Evolutionary conservation across 2,797 vertebrate genomes (phyloP).

Genomic region (Steatocranus sp.): DNA sequence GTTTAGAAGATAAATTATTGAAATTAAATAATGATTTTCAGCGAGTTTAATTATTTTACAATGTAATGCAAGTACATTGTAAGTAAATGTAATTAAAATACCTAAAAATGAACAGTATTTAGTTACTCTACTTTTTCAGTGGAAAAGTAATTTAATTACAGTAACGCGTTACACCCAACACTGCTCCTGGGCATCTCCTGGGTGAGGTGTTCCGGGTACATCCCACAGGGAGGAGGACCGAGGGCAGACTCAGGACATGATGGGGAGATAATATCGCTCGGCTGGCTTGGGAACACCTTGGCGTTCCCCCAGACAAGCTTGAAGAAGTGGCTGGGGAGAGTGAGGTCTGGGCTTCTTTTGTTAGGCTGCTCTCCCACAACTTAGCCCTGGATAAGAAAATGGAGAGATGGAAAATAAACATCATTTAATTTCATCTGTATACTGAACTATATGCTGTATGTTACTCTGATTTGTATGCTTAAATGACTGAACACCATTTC

Average conservation of each 20-base stretch:
- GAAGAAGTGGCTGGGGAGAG: not conserved
- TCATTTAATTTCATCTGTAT: not conserved
- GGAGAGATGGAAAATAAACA: not conserved
- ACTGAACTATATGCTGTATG: not conserved
- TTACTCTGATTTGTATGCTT: not conserved
- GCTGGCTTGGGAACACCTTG: not conserved
- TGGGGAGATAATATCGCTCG: not conserved
- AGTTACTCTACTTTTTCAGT: no score
- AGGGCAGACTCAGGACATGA: not conserved
- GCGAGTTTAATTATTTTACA: no score
- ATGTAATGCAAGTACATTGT: no score
- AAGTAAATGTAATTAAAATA: no score
- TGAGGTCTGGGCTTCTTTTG: not conserved
- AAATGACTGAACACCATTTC: not conserved
- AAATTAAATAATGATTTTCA: no score
- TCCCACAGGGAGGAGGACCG: not conserved
- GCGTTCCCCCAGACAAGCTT: not conserved
- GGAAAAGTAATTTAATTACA: no score
- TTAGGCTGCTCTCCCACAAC: not conserved
- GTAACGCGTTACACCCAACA: no score
- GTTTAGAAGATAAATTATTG: no score
- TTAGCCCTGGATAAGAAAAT: not conserved
- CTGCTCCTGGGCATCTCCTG: not conserved
- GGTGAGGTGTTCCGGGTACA: not conserved
- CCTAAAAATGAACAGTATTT: no score